These are phyloP conservation scores for Sinelater perroti DNA, from an alignment of 2,888 invertebrate species.

Conservation along the genomic window DNA sequence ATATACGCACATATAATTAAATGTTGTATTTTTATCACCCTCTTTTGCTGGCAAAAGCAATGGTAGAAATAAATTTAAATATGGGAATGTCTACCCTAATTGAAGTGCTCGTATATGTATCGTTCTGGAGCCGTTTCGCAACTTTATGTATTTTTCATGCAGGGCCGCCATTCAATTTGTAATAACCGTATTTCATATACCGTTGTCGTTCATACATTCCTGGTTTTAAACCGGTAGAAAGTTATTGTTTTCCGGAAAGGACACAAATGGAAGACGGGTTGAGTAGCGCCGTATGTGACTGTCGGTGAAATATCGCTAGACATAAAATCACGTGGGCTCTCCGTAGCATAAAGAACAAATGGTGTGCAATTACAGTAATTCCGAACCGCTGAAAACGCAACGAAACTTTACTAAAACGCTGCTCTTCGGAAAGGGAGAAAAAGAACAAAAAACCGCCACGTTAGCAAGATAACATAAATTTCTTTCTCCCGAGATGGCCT, in stretches of 20 bases:
- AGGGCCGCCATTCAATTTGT: conserved; percentile 18
- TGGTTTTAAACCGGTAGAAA: conserved; percentile 12
- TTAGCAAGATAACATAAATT: conserved; percentile 36
- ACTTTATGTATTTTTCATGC: conserved; percentile 18
- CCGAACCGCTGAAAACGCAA: conserved; percentile 32
- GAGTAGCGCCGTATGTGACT: background rate
- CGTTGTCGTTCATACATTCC: conserved; percentile 16
- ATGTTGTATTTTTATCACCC: too few relatives aligned
- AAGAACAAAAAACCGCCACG: conserved; percentile 29
- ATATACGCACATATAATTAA: too few relatives aligned
- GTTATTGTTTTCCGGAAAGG: conserved; percentile 16
- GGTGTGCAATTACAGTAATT: conserved; percentile 33
- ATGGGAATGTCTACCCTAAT: too few relatives aligned
- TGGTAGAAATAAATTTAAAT: too few relatives aligned
- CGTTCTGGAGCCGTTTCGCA: too few relatives aligned
- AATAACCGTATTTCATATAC: conserved; percentile 26
- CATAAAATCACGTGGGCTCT: conserved; percentile 20
- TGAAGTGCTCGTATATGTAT: too few relatives aligned
- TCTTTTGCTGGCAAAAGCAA: too few relatives aligned
- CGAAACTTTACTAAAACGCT: conserved; percentile 14
- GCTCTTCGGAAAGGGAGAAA: conserved; percentile 27
- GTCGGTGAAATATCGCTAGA: conserved; percentile 6
- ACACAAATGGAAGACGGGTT: conserved; percentile 14
- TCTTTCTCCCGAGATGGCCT: conserved; percentile 31
- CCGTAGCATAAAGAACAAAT: conserved; percentile 29